phyloP scores from a whole-genome alignment of 1,140 invertebrate species.

The Phenacoccus solenopsis region DNA sequence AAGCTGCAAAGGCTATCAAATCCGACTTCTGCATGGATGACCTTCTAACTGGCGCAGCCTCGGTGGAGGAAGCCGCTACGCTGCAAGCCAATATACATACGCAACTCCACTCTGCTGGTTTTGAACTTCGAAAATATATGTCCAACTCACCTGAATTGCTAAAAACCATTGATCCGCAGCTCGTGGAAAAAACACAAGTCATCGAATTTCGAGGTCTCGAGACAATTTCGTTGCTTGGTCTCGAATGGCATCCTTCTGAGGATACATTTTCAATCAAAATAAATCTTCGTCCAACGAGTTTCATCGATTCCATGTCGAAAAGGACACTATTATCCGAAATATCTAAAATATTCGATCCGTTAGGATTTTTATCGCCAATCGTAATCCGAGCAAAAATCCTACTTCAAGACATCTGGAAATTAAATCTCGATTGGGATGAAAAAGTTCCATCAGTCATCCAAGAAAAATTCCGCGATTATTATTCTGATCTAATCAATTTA shows the following conservation, averaged over 20 bases:
- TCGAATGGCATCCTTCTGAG: not conserved
- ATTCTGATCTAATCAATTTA: not conserved
- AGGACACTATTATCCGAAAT: not conserved
- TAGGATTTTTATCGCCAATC: not conserved
- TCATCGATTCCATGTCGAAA: not conserved
- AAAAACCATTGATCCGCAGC: not conserved
- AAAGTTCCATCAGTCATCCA: not conserved
- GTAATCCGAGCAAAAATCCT: not conserved
- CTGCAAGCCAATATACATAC: not conserved
- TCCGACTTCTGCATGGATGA: slow-evolving; percentile 17
- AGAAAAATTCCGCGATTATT: slow-evolving; percentile 12
- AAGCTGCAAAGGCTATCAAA: not conserved
- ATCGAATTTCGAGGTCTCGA: not conserved
- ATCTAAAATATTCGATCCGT: slow-evolving; percentile 12
- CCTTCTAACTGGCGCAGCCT: not conserved
- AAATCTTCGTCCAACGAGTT: not conserved
- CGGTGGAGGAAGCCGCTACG: not conserved
- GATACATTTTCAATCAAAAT: not conserved
- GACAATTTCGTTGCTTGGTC: not conserved
- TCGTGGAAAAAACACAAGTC: not conserved
- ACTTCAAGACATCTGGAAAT: not conserved
- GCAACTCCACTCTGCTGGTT: slow-evolving; percentile 21
- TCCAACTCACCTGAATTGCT: not conserved
- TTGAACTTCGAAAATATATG: slow-evolving; percentile 2
- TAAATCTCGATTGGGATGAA: not conserved